Evolutionary conservation across 2,797 vertebrate genomes (phyloP).

Genomic region (Manis javanica): DNA sequence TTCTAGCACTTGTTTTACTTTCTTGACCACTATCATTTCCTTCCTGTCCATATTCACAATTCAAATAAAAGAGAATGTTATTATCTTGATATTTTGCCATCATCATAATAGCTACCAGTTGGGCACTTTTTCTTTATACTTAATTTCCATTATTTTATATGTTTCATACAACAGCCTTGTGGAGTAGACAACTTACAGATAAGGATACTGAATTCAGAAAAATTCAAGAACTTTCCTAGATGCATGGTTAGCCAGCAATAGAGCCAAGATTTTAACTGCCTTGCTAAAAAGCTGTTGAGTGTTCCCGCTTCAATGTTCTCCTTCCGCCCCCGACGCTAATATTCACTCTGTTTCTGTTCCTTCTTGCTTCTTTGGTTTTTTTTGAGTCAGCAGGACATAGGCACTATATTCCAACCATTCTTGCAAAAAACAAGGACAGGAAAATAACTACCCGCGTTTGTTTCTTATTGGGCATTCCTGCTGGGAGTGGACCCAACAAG

Average conservation of each 20-base stretch:
- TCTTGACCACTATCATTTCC: constrained; percentile 69
- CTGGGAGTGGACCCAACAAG: neutral
- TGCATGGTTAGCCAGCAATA: neutral
- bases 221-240: neutral
- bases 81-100: neutral
- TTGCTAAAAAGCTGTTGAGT: neutral
- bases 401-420: neutral
- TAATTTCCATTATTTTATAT: neutral
- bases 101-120: neutral
- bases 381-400: neutral
- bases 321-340: neutral
- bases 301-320: neutral
- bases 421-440: neutral
- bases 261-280: neutral
- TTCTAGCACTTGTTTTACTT: neutral
- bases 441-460: constrained; percentile 17
- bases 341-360: neutral
- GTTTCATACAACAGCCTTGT: neutral
- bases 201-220: constrained; percentile 1
- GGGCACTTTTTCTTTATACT: neutral
- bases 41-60: constrained; percentile 19
- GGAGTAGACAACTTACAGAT: neutral
- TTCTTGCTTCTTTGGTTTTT: constrained; percentile 2
- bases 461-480: neutral
- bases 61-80: constrained; percentile 2